phyloP scores from a whole-genome alignment of 2,113 vertebrate genomes.

The Rutilus rutilus region DNA sequence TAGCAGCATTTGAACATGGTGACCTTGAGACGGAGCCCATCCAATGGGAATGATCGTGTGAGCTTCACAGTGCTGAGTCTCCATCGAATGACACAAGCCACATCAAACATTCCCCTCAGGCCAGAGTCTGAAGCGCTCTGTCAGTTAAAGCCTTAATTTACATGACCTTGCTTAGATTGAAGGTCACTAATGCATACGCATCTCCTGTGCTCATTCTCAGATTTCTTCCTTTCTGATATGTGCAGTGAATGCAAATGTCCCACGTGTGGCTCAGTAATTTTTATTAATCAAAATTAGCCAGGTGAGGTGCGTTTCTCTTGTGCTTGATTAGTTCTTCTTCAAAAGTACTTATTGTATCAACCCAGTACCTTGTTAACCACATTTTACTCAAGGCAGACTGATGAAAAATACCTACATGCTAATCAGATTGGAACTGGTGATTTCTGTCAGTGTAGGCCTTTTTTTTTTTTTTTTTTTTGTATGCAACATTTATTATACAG shows the following conservation, averaged over 20 bases:
- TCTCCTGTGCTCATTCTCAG: slow-evolving; percentile 23
- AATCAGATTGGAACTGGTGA: neutral
- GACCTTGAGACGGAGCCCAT: slow-evolving; percentile 55
- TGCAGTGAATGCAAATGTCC: slow-evolving; percentile 52
- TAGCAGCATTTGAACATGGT: slow-evolving; percentile 52
- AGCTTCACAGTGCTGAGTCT: slow-evolving; percentile 49
- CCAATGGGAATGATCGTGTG: slow-evolving; percentile 49
- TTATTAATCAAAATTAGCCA: slow-evolving; percentile 60
- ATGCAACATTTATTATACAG: neutral
- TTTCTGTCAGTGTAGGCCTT: neutral
- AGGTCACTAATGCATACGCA: neutral
- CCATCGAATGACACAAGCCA: slow-evolving; percentile 46
- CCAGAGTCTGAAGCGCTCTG: slow-evolving; percentile 35
- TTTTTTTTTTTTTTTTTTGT: neutral
- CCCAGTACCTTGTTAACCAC: neutral
- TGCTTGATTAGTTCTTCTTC: neutral
- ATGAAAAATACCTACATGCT: neutral
- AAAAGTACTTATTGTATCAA: slow-evolving; percentile 11
- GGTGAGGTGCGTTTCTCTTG: slow-evolving; percentile 39
- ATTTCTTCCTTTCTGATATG: slow-evolving; percentile 26
- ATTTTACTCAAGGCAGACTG: neutral
- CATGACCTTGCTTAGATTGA: slow-evolving; percentile 50
- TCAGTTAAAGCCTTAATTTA: slow-evolving; percentile 55
- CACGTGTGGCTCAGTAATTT: slow-evolving; percentile 50
- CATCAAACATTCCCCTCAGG: slow-evolving; percentile 53